phyloP scores from a whole-genome alignment of 2,888 invertebrate species.

The Mythimna vitellina region DNA sequence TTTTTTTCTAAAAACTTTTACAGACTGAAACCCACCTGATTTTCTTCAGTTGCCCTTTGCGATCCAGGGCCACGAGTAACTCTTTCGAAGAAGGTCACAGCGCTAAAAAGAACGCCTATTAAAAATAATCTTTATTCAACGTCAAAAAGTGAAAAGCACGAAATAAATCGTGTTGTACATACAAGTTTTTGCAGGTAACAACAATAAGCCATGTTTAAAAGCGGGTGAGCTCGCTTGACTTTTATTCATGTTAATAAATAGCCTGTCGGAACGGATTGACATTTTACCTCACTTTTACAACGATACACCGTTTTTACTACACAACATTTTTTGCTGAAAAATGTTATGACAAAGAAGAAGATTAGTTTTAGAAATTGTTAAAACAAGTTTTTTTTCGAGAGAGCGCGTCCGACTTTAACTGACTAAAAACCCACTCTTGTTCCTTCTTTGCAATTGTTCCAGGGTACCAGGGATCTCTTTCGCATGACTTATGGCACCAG shows the following conservation, averaged over 20 bases:
- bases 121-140: not conserved
- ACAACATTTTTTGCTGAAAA: not conserved
- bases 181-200: not conserved
- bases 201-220: slow-evolving; percentile 8
- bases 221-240: not conserved
- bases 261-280: slow-evolving; percentile 22
- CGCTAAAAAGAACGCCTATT: not conserved
- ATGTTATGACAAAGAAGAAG: not conserved
- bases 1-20: no score
- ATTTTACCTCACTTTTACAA: not conserved
- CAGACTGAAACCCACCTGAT: no score
- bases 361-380: not conserved
- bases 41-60: no score
- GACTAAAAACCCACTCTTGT: no score
- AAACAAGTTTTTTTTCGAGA: no score
- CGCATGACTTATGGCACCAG: no score
- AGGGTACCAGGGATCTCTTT: no score
- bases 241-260: slow-evolving; percentile 15
- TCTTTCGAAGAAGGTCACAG: no score
- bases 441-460: no score
- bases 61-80: no score
- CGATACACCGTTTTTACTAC: not conserved
- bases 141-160: not conserved
- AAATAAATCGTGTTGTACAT: not conserved
- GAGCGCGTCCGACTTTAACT: no score